Evolutionary conservation across 1,140 invertebrate genomes (phyloP), one percentile per base, ranked within the genome.

Genomic region (Belonocnema kinseyi): DNA sequence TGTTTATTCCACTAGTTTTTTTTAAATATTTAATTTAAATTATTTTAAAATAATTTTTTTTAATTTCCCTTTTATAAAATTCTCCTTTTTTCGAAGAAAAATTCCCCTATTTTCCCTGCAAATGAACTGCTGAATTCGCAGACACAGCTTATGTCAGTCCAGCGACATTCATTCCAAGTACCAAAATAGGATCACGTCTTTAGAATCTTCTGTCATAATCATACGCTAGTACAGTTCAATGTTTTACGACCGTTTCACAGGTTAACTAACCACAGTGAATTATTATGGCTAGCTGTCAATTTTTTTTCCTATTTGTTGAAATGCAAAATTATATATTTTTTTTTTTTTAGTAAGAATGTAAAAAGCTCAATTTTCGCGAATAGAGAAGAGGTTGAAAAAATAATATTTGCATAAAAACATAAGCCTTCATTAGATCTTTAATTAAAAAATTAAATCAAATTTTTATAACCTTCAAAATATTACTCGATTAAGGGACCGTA

Each of bases 181-280:
- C 58, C 58, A 13, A 61, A 61, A 61, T 61, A 61, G 58, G 26
- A 26, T 12, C 58, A 61, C 58, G 40, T 61, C 58, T 26, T 33
- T 61, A 61, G 58, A 61, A 61, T 14, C 21, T 21, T 61, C 58
- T 61, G 58, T 61, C 58, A 61, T 61, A 61, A 21, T 21, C 13
- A 61, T 26, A 26, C 56, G 12, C 12, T 21, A 58, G 56, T 40
- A 33, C 12, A 14, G 58, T 61, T 14, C 21, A 46, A 46, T 10
- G 40, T 61, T 61, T 61, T 7, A 61, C 14, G 26, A 14, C 6
- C 10, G 8, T 61, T 13, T 26, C 19, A 12, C 40, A 46, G 10
- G 40, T 46, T 46, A 10, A 46, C 6, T 46, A 46, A 10, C 40
- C 40, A 2, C 0, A 46, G 8, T 46, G 40, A 46, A 46, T 46